Percentiles rank a stretch among this genome's conserved stretches.
Conservation (phyloP, 1,140 invertebrate genomes). For the Hermetia illucens region DNA sequence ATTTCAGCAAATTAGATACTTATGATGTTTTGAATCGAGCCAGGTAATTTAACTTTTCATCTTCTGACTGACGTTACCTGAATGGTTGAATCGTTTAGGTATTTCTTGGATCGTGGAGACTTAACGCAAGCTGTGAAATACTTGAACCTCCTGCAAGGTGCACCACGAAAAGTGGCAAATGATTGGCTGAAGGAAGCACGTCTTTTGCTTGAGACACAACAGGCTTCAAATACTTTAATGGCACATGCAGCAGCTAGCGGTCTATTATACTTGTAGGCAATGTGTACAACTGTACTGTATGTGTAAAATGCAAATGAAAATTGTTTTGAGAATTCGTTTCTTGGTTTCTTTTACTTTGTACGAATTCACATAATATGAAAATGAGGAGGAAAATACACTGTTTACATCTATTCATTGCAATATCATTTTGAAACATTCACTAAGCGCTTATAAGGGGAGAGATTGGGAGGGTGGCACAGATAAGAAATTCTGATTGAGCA, state of each 20-base stretch:
- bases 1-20: conserved; percentile 58
- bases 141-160: conserved; percentile 79
- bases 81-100: conserved; percentile 35
- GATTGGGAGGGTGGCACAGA: too few species aligned
- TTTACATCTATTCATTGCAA: too few species aligned
- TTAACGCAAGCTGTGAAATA: conserved; percentile 73
- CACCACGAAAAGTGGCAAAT: conserved; percentile 59
- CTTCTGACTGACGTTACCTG: background rate
- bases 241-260: conserved; percentile 67
- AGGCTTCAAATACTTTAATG: conserved; percentile 74
- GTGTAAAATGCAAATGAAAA: too few species aligned
- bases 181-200: conserved; percentile 80
- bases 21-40: conserved; percentile 79
- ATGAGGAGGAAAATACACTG: too few species aligned
- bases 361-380: too few species aligned
- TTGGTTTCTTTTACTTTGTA: too few species aligned
- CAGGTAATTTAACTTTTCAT: conserved; percentile 50
- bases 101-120: conserved; percentile 73
- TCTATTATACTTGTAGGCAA: conserved; percentile 51
- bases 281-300: too few species aligned
- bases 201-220: conserved; percentile 75
- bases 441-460: too few species aligned
- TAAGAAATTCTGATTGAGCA: too few species aligned
- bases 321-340: too few species aligned
- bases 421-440: too few species aligned